Evolutionary conservation across 2,888 invertebrate genomes (phyloP).

Genomic region (Patella ulyssiponensis): DNA sequence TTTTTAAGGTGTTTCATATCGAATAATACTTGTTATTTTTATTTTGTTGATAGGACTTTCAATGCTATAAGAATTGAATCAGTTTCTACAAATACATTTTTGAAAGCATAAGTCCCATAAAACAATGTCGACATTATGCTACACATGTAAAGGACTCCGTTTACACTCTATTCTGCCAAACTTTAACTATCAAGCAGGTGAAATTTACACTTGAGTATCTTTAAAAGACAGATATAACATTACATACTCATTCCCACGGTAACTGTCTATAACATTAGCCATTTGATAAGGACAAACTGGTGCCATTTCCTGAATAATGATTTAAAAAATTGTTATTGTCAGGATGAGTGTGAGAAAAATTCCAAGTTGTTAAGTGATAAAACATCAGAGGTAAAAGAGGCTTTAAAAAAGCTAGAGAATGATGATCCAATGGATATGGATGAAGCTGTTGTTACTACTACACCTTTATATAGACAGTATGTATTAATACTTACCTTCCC

Average conservation of each 20-base stretch:
- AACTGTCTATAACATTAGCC: background rate
- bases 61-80: too few relatives aligned
- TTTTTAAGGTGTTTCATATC: too few relatives aligned
- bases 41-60: too few relatives aligned
- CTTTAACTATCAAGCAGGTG: too few relatives aligned
- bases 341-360: slow-evolving; percentile 87
- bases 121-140: too few relatives aligned
- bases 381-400: slow-evolving; percentile 64
- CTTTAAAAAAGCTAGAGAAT: slow-evolving; percentile 62
- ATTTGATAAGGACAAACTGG: background rate
- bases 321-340: slow-evolving; percentile 39
- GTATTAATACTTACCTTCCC: slow-evolving; percentile 53
- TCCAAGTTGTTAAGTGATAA: slow-evolving; percentile 84
- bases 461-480: slow-evolving; percentile 95
- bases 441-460: slow-evolving; percentile 95
- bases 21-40: too few relatives aligned
- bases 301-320: too few relatives aligned
- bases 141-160: too few relatives aligned
- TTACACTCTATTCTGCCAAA: too few relatives aligned
- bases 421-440: slow-evolving; percentile 81
- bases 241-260: background rate
- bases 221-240: background rate
- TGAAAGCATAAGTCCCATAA: too few relatives aligned
- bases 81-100: too few relatives aligned
- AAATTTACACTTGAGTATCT: background rate